Conservation (phyloP, 2,113 vertebrate genomes). For the Hemibagrus wyckioides region DNA sequence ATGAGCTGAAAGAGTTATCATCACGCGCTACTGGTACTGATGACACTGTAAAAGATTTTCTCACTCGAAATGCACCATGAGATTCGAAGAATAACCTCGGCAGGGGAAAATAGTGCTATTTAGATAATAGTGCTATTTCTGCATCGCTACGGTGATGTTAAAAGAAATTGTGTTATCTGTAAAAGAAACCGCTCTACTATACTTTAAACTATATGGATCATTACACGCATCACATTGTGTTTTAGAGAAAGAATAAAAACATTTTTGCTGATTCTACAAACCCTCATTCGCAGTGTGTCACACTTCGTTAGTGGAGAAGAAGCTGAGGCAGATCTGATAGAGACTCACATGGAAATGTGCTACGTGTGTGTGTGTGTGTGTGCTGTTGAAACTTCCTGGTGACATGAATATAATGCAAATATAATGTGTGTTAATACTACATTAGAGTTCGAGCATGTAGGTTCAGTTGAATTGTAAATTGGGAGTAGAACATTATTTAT, state of each 20-base stretch:
- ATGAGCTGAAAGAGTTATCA: too few relatives aligned
- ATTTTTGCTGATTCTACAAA: not conserved
- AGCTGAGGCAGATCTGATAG: conserved; percentile 10
- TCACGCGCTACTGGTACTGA: too few relatives aligned
- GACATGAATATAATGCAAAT: not conserved
- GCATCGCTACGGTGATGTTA: not conserved
- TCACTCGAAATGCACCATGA: not conserved
- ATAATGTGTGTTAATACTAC: not conserved
- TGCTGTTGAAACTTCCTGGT: not conserved
- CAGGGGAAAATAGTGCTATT: not conserved
- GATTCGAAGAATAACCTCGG: not conserved
- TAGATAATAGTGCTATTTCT: not conserved
- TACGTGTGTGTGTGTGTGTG: not conserved
- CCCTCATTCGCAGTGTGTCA: not conserved
- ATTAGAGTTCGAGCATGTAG: not conserved
- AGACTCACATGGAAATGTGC: not conserved
- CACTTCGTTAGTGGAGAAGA: not conserved
- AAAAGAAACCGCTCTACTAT: not conserved
- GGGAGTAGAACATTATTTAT: not conserved
- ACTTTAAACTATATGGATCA: not conserved
- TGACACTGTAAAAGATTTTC: too few relatives aligned
- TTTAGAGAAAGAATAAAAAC: not conserved
- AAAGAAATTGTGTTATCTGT: not conserved
- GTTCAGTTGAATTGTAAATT: not conserved
- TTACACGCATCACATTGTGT: not conserved